phyloP scores from a whole-genome alignment of 1,140 invertebrate genomes.

The Penaeus chinensis region DNA sequence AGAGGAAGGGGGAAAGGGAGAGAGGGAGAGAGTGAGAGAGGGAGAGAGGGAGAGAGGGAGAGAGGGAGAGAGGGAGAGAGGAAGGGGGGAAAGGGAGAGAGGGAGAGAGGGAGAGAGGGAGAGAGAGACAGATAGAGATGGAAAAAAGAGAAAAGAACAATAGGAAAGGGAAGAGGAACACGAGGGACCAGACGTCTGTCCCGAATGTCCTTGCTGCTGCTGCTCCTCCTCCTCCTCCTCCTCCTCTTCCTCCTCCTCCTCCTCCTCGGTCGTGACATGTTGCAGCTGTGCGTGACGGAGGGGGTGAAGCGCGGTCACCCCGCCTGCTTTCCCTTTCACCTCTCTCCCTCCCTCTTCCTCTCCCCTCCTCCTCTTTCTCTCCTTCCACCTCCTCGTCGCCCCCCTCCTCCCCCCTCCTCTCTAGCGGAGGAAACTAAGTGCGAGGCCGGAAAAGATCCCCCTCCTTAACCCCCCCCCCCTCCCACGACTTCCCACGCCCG shows the following conservation, averaged over 20 bases:
- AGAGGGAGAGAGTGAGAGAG: background rate
- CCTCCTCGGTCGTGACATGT: background rate
- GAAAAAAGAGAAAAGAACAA: background rate
- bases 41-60: background rate
- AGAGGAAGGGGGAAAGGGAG: background rate
- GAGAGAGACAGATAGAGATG: background rate
- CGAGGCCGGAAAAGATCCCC: background rate
- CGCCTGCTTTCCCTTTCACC: background rate
- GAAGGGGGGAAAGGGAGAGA: background rate
- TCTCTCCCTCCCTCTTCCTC: constrained; percentile 15
- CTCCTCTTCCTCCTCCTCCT: background rate
- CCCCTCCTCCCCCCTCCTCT: background rate
- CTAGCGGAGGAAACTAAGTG: background rate
- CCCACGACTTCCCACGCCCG: background rate
- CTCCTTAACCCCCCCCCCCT: background rate
- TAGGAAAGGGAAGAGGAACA: background rate
- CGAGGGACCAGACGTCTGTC: background rate
- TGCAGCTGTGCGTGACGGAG: constrained; percentile 1
- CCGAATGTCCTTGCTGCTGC: background rate
- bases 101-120: background rate
- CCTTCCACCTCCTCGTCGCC: background rate
- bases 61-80: background rate
- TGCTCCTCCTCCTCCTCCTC: background rate
- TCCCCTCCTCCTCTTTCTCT: background rate
- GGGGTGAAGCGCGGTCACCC: background rate